These are phyloP conservation scores for Parnassius apollo DNA, from an alignment of 2,888 invertebrate species.

Conservation along the genomic window DNA sequence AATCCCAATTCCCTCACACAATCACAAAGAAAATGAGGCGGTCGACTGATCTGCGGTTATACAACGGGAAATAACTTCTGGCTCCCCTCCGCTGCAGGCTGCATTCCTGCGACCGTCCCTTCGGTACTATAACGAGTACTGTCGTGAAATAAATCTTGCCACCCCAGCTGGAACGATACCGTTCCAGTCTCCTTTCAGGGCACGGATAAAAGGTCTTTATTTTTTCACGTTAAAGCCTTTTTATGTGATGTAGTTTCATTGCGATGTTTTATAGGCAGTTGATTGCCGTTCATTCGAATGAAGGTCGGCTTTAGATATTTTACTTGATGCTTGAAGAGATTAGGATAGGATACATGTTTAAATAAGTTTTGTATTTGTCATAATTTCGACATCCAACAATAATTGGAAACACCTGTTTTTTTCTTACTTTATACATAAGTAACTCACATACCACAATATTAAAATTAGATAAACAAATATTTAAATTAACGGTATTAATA, in stretches of 20 bases:
- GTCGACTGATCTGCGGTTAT: slow-evolving; percentile 66
- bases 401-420: no score
- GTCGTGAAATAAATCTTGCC: slow-evolving; percentile 77
- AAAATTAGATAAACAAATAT: no score
- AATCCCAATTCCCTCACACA: slow-evolving; percentile 65
- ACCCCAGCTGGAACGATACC: slow-evolving; percentile 58
- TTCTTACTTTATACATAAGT: no score
- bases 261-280: slow-evolving; percentile 55
- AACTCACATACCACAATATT: no score
- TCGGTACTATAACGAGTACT: slow-evolving; percentile 72
- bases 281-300: slow-evolving; percentile 35
- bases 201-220: slow-evolving; percentile 73
- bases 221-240: slow-evolving; percentile 68
- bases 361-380: no score
- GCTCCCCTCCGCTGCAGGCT: slow-evolving; percentile 55
- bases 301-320: slow-evolving; percentile 15
- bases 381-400: no score
- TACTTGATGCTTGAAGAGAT: slow-evolving; percentile 14
- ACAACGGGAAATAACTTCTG: slow-evolving; percentile 49
- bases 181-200: slow-evolving; percentile 67
- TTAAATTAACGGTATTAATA: no score
- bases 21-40: slow-evolving; percentile 55
- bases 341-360: background rate
- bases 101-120: slow-evolving; percentile 67
- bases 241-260: slow-evolving; percentile 64